Conservation (phyloP, 2,888 invertebrate genomes). For the Acrobasis suavella region DNA sequence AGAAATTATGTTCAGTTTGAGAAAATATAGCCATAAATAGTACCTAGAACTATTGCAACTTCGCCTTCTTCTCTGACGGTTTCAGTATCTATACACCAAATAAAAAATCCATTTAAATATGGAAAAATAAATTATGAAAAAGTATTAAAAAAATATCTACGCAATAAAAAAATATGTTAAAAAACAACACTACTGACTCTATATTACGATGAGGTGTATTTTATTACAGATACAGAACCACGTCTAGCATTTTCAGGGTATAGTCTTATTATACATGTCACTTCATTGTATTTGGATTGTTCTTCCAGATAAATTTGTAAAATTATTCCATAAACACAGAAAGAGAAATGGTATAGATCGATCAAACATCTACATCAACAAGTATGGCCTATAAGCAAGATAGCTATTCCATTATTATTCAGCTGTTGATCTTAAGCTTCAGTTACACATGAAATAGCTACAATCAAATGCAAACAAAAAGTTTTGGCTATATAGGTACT, state of each 20-base stretch:
- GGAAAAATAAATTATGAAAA: conserved; percentile 16
- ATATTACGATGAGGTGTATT: conserved; percentile 10
- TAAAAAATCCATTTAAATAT: conserved; percentile 18
- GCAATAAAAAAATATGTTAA: conserved; percentile 7
- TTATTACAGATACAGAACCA: conserved; percentile 9
- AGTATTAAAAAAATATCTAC: conserved; percentile 19
- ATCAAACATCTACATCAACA: too few relatives aligned
- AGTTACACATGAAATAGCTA: background rate
- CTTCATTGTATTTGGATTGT: background rate
- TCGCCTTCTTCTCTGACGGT: conserved; percentile 99
- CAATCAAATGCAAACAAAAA: background rate
- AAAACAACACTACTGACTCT: conserved; percentile 6
- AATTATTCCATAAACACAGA: too few relatives aligned
- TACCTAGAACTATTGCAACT: conserved; percentile 90
- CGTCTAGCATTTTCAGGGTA: conserved; percentile 4
- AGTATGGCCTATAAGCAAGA: background rate
- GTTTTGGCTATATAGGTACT: background rate
- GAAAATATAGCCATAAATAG: conserved; percentile 16
- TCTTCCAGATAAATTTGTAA: too few relatives aligned
- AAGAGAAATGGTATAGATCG: too few relatives aligned
- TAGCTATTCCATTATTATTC: background rate
- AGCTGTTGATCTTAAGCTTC: background rate
- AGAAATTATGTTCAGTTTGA: conserved; percentile 10
- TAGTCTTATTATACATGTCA: background rate
- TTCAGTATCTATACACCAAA: conserved; percentile 92